phyloP scores from a whole-genome alignment of 2,113 vertebrate genomes.

The human (Homo sapiens) region GRCh38 chr9:38340001-38340500 shows the following conservation, averaged over 20 bases:
- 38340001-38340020: neutral
- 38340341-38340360: neutral
- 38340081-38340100: neutral
- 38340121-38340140: neutral
- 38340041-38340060: neutral
- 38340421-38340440: too few relatives aligned
- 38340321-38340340: neutral
- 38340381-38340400: too few relatives aligned
- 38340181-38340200: neutral
- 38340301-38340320: neutral
- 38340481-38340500: too few relatives aligned
- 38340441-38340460: too few relatives aligned
- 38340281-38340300: neutral
- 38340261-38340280: neutral
- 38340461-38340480: too few relatives aligned
- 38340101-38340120: neutral
- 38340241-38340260: neutral
- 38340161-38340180: neutral
- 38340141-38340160: neutral
- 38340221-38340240: neutral
- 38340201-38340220: neutral
- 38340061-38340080: neutral
- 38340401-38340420: too few relatives aligned
- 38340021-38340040: neutral
- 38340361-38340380: too few relatives aligned